Base-by-base conservation (phyloP, 2,797 vertebrate genomes). In the Sebastiscus tertius region DNA sequence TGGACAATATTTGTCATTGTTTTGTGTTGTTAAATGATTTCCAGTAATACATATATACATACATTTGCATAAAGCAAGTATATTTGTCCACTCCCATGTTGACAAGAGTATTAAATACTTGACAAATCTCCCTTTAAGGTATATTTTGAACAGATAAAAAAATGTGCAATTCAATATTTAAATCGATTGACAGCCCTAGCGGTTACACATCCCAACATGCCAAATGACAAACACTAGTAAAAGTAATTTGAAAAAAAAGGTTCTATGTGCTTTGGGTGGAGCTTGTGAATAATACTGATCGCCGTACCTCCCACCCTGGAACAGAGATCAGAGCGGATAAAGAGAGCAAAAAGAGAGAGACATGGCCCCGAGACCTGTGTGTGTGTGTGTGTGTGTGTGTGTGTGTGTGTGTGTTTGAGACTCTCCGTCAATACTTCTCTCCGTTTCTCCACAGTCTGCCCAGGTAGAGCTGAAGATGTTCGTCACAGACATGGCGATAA, bases 401-500 rank as follows among this genome's bases (percentile, higher is more conserved):
- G 72, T 69, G 61, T 82, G 27, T 29, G 33, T 34, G 13, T 39
- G 36, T 39, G 36, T 63, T 64, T 20, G 10, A 73, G 68, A 22
- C 60, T 39, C 27, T 69, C 59, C 33, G 60, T 75, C 62, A 59
- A 24, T 49, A 36, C 59, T 75, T 56, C 49, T 60, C 64, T 72
- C 24, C 4, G 5, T 79, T 83, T 81, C 42, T 59, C 58, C 42
- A 55, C 60, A 68, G 72, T 67, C 54, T 75, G 63, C 46, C 14
- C 76, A 55, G 63, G 60, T 56, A 65, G 73, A 84, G 80, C 70
- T 67, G 73, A 72, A 62, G 72, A 81, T 72, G 70, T 86, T 81
- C 79, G 77, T 83, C 81, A 76, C 70, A 85, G 80, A 83, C 61
- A 73, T 29, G 20, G 61, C 2, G 65, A 88, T 70, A 83, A 83